Evolutionary conservation across 2,888 invertebrate genomes (phyloP).

Genomic region (Tinea semifulvella): DNA sequence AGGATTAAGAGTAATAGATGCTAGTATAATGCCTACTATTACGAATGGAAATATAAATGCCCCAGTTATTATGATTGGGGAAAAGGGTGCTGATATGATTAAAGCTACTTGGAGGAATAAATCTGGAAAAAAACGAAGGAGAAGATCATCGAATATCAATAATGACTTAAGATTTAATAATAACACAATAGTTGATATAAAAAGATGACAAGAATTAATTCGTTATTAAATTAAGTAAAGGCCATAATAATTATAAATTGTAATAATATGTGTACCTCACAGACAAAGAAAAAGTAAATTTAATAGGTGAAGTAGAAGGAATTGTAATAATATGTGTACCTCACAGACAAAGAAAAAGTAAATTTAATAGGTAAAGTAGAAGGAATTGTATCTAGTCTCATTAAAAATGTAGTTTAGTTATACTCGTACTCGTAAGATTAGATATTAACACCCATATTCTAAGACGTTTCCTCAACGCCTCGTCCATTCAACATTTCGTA

Average conservation of each 20-base stretch:
- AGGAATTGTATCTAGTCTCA: slow-evolving; percentile 3
- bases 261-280: neutral
- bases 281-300: slow-evolving; percentile 7
- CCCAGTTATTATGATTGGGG: slow-evolving; percentile 87
- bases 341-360: slow-evolving; percentile 3
- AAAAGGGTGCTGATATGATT: slow-evolving; percentile 85
- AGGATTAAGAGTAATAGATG: slow-evolving; percentile 85
- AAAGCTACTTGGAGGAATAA: slow-evolving; percentile 73
- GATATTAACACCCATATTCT: no score
- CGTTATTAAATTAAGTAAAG: neutral
- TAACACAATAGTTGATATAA: slow-evolving; percentile 28
- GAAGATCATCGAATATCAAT: slow-evolving; percentile 27
- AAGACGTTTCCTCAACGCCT: no score
- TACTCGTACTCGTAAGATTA: no score
- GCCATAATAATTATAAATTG: slow-evolving; percentile 4
- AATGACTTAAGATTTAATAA: slow-evolving; percentile 16
- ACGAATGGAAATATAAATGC: slow-evolving; percentile 90
- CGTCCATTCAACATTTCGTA: no score
- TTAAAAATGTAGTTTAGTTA: slow-evolving; percentile 2
- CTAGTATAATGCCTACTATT: slow-evolving; percentile 88
- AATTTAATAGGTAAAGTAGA: neutral
- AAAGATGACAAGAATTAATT: slow-evolving; percentile 35
- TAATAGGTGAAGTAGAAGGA: neutral
- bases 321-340: neutral
- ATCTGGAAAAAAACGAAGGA: slow-evolving; percentile 27